These are phyloP conservation scores for Siderastrea radians DNA, from an alignment of 92 coral and sea anemone species.

Conservation along the genomic window DNA sequence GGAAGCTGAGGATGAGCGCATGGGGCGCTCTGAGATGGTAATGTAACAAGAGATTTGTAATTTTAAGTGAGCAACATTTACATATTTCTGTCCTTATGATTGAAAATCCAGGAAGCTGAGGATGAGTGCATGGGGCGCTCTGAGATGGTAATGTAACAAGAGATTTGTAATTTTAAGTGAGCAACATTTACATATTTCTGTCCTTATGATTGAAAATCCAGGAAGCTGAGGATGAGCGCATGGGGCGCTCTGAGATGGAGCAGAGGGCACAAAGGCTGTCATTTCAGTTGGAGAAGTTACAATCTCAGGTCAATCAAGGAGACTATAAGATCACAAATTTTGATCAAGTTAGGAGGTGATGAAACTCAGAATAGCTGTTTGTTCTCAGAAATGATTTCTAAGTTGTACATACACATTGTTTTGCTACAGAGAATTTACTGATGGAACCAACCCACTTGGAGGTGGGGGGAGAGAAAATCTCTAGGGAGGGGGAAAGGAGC, in stretches of 20 bases:
- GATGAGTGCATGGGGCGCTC: conserved; percentile 86
- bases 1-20: too few relatives aligned
- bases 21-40: too few relatives aligned
- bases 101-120: conserved; percentile 82
- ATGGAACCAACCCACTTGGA: neutral
- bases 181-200: neutral
- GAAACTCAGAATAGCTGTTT: neutral
- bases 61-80: too few relatives aligned
- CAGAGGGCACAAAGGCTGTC: conserved; percentile 86
- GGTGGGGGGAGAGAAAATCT: neutral
- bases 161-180: too few relatives aligned
- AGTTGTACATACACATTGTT: neutral
- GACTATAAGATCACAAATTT: conserved; percentile 90
- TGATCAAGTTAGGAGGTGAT: conserved; percentile 90
- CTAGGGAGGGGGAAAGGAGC: neutral
- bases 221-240: conserved; percentile 93
- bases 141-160: too few relatives aligned
- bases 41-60: too few relatives aligned
- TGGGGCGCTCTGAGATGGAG: conserved; percentile 88
- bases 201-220: conserved; percentile 1
- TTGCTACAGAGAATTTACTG: neutral
- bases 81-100: neutral
- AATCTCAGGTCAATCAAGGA: conserved; percentile 79
- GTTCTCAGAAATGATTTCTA: neutral
- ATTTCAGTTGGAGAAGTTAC: conserved; percentile 86